Percentiles rank a stretch among this genome's conserved stretches.
These are phyloP conservation scores for Eutrigla gurnardus DNA, from an alignment of 2,797 vertebrate species.

Conservation along the genomic window DNA sequence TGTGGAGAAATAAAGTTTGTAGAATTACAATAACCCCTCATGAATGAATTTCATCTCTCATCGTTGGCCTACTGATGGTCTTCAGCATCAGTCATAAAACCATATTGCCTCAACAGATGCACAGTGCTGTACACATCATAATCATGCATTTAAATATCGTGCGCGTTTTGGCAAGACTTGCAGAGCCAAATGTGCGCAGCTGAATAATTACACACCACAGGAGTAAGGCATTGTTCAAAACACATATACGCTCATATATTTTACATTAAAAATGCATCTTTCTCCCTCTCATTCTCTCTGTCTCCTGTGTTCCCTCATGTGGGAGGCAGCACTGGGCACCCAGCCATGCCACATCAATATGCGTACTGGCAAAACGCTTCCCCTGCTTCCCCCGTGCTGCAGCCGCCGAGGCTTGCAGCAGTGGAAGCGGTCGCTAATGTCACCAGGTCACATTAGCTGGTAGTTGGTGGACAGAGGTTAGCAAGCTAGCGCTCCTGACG, in stretches of 20 bases:
- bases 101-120: slow-evolving; percentile 66
- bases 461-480: slow-evolving; percentile 66
- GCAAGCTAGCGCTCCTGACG: slow-evolving; percentile 54
- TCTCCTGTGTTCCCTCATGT: slow-evolving; percentile 72
- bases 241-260: slow-evolving; percentile 74
- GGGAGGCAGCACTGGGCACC: slow-evolving; percentile 83
- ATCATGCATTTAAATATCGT: slow-evolving; percentile 60
- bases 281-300: slow-evolving; percentile 50
- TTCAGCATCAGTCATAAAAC: slow-evolving; percentile 41
- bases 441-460: slow-evolving; percentile 67
- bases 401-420: slow-evolving; percentile 56
- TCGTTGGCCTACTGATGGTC: slow-evolving; percentile 35
- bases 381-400: slow-evolving; percentile 58
- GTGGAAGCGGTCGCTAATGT: slow-evolving; percentile 62
- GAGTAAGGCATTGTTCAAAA: slow-evolving; percentile 65
- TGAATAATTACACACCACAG: slow-evolving; percentile 68
- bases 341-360: slow-evolving; percentile 85
- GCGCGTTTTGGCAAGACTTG: slow-evolving; percentile 48
- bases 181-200: slow-evolving; percentile 49
- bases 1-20: slow-evolving; percentile 1
- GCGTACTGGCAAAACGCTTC: slow-evolving; percentile 77
- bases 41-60: slow-evolving; percentile 31
- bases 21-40: slow-evolving; percentile 11
- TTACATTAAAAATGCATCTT: slow-evolving; percentile 69
- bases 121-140: slow-evolving; percentile 47